phyloP scores from a whole-genome alignment of 2,797 vertebrate species.

The Aeoliscus strigatus region DNA sequence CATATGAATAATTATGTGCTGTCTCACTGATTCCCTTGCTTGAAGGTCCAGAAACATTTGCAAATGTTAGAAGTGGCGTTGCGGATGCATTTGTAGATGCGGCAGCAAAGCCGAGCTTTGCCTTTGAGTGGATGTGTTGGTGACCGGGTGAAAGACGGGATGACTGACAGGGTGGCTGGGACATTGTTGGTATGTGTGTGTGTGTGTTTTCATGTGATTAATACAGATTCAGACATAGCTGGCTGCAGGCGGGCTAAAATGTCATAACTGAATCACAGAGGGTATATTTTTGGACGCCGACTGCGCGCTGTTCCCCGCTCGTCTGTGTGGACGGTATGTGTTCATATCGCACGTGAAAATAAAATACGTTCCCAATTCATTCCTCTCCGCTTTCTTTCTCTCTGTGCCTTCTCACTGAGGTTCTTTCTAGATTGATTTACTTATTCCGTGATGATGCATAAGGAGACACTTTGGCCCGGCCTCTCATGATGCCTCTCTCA shows the following conservation, averaged over 20 bases:
- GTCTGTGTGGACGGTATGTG: no score
- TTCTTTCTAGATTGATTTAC: no score
- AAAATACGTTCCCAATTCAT: no score
- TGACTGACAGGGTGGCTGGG: no score
- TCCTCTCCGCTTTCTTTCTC: no score
- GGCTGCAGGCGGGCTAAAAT: slow-evolving; percentile 51
- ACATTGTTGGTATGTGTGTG: no score
- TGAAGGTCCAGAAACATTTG: slow-evolving; percentile 48
- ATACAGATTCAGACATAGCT: slow-evolving; percentile 52
- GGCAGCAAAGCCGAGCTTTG: slow-evolving; percentile 2
- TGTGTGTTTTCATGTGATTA: slow-evolving; percentile 32
- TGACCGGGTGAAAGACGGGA: no score
- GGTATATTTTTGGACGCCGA: slow-evolving; percentile 17
- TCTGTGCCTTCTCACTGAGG: no score
- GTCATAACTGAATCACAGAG: slow-evolving; percentile 54
- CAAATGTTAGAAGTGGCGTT: slow-evolving; percentile 45
- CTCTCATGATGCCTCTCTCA: slow-evolving; percentile 15
- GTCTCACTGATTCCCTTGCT: slow-evolving; percentile 57
- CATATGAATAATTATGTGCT: slow-evolving; percentile 66
- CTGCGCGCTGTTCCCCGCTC: no score
- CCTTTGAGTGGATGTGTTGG: no score
- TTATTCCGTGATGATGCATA: no score
- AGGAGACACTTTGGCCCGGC: background rate
- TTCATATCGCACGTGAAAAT: no score
- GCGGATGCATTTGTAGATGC: slow-evolving; percentile 41